Base-by-base conservation (phyloP, 2,888 invertebrate genomes). In the Ashinkailepas kermadecensis region DNA sequence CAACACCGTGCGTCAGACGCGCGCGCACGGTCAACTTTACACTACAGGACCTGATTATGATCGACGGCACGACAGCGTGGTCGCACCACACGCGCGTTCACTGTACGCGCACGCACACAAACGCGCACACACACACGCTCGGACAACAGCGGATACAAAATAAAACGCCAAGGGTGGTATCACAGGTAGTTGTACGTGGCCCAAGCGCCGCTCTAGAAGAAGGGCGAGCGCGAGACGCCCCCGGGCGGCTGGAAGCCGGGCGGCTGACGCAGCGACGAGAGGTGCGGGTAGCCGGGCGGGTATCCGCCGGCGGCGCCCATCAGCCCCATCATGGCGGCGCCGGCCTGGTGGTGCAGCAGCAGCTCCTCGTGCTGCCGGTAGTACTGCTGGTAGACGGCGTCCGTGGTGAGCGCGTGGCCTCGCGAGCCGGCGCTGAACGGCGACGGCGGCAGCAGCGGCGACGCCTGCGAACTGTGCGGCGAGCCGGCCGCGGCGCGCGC, bases 221-320 rank as follows among this genome's bases (percentile, higher is more conserved):
- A 78, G 21, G 78, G 78, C 56, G 78, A 78, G 21, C 78, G 56
- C 57, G 78, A 57, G 10, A 54, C 78, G 78, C 78, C 57, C 21
- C 78, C 78, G 8, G 78, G 78, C 78, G 78, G 78, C 54, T 78
- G 78, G 57, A 78, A 78, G 56, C 56, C 78, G 56, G 78, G 78
- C 78, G 78, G 10, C 78, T 78, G 78, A 21, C 78, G 78, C 78
- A 78, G 78, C n/a, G 78, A 78, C 78, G 78, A 56, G 21, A 78
- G 57, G 57, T 78, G 78, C 56, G 78, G 56, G 78, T 78, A 78
- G 78, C 78, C 78, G 78, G 78, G 56, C 78, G 78, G 78, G n/a
- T 78, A 78, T 18, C 78, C 78, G 78, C 56, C 56, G 56, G 78
- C 78, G 11, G 78, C 78, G 11, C 56, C 78, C n/a, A 56, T 57